Base-by-base conservation (phyloP, 2,888 invertebrate species). In the Synanthedon andrenaeformis region DNA sequence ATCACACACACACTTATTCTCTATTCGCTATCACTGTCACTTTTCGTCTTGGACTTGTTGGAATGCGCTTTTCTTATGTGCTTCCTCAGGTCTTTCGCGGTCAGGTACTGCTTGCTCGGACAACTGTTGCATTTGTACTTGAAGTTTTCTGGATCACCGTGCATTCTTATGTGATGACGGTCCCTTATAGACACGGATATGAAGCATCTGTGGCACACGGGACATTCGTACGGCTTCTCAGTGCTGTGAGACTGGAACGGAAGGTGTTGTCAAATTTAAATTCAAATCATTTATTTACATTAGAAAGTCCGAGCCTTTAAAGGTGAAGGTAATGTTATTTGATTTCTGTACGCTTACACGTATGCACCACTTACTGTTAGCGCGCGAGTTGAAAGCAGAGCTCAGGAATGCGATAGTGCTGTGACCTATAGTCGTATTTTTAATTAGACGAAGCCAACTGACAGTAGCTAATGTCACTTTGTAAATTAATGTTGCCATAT, bases 51-150 rank as follows among this genome's bases (percentile, higher is more conserved):
- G 1, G 57, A 56, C 53, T 75, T 77, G 0, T 75, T 77, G 0
- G 76, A 75, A 28, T 85, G 85, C n/a, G 64, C 69, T 61, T 82
- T 83, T 60, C 79, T 76, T 42, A 70, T 64, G 59, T 86, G 85
- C 52, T 78, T 79, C 42, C 73, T 70, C 0, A 85, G 64, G 56
- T 84, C 83, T 58, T 80, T 81, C 3, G 64, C 55, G 56, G 76
- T 78, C 41, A 78, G 57, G 56, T 81, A 86, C 2, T 23, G 23
- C 72, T 76, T 74, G 64, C 74, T 69, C 0, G 73, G 63, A 51
- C 86, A 84, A 54, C 66, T 63, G 1, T 67, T 64, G 62, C 86
- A 84, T 0, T 65, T 64, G 54, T 72, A 75, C 58, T 74, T 73
- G 62, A 84, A 76, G 52, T 67, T 66, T 1, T 72, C 73, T 0